A percentile compares a stretch with the other conserved stretches of the same genome.
Evolutionary conservation across 2,797 vertebrate genomes (phyloP).

Genomic region (Mus minutoides): DNA sequence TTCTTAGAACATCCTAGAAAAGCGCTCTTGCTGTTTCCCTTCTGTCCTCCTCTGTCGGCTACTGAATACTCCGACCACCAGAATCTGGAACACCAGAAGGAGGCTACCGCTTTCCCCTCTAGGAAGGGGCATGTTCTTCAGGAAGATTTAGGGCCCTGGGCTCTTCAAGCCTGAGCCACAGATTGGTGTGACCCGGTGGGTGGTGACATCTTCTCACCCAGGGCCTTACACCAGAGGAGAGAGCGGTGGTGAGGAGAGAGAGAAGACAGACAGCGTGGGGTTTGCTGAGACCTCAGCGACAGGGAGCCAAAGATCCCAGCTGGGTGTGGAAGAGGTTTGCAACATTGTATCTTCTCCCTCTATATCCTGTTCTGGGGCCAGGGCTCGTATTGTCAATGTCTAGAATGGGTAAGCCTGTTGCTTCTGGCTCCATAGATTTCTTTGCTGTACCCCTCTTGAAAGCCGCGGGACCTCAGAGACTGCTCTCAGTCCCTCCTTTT

Average conservation of each 20-base stretch:
- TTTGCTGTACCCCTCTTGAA: not conserved
- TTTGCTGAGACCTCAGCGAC: not conserved
- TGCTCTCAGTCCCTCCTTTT: not conserved
- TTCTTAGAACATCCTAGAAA: not conserved
- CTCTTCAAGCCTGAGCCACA: not conserved
- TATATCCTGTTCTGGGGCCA: not conserved
- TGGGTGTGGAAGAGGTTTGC: not conserved
- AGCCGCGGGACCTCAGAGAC: not conserved
- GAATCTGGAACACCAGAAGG: not conserved
- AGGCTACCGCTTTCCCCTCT: not conserved
- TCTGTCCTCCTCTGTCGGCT: not conserved
- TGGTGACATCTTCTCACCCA: not conserved
- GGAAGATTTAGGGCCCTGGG: not conserved
- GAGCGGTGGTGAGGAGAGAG: rapidly evolving
- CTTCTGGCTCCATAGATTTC: not conserved
- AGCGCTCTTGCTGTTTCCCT: not conserved
- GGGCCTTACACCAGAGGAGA: not conserved
- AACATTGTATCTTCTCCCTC: not conserved
- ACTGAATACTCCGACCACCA: not conserved
- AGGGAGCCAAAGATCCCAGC: too few relatives aligned
- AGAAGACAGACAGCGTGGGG: not conserved
- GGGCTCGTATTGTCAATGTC: not conserved
- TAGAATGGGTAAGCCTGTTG: not conserved
- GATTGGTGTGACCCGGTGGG: not conserved
- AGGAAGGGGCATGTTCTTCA: not conserved